A percentile compares a stretch with the other conserved stretches of the same genome.
phyloP scores from a whole-genome alignment of 2,113 vertebrate genomes.

The Eurystomus gularis region DNA sequence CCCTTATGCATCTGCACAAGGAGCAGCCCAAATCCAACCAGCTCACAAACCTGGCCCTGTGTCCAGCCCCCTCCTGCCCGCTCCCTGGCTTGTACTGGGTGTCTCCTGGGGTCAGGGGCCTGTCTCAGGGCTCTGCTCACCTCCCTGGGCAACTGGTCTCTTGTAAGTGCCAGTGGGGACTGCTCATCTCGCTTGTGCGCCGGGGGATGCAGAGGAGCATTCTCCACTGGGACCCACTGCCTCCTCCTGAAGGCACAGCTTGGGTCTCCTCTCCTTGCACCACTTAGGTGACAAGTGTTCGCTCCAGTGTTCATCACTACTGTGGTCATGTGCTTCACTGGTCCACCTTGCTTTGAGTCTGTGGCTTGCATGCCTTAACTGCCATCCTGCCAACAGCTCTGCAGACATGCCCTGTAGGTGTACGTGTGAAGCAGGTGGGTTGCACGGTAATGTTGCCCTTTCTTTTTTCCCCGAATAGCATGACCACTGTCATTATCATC shows the following conservation, averaged over 20 bases:
- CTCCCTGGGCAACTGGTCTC: not conserved
- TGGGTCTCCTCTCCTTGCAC: not conserved
- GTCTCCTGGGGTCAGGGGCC: not conserved
- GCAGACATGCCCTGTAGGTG: accelerated
- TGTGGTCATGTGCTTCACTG: not conserved
- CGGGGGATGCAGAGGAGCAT: not conserved
- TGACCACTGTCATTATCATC: not conserved
- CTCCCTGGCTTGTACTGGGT: accelerated
- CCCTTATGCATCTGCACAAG: not conserved
- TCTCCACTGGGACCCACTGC: not conserved
- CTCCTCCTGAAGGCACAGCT: not conserved
- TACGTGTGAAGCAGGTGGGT: not conserved
- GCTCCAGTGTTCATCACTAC: not conserved
- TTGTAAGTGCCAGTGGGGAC: not conserved
- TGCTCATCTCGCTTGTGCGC: not conserved
- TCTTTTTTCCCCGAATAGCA: not conserved
- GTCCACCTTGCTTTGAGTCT: not conserved
- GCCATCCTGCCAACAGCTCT: not conserved
- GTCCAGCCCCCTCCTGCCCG: not conserved
- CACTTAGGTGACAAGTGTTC: not conserved
- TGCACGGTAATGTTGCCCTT: not conserved
- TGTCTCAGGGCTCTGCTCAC: not conserved
- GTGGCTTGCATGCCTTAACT: accelerated
- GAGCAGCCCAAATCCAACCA: not conserved
- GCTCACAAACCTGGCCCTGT: not conserved